These are phyloP conservation scores for Bothrops jararaca DNA, from an alignment of 2,113 vertebrate genomes.

Conservation along the genomic window DNA sequence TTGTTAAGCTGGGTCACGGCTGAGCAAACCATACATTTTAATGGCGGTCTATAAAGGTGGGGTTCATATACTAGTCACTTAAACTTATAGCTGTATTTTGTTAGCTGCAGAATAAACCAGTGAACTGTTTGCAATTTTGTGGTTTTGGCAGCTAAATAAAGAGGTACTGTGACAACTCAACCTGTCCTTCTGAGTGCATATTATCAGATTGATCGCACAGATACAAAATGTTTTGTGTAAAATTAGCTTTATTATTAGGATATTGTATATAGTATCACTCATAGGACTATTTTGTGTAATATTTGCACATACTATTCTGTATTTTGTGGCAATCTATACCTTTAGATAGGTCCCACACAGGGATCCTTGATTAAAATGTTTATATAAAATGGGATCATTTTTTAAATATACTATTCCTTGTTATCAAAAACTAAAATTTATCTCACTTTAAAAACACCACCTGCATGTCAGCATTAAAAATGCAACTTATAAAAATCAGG, in stretches of 20 bases:
- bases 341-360: neutral
- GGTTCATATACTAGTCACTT: neutral
- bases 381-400: neutral
- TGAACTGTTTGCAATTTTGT: neutral
- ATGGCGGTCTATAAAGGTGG: neutral
- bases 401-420: neutral
- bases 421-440: neutral
- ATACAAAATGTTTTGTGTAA: neutral
- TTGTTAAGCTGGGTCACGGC: neutral
- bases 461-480: neutral
- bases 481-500: neutral
- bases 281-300: neutral
- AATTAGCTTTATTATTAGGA: neutral
- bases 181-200: neutral
- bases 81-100: neutral
- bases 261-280: neutral
- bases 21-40: neutral
- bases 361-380: neutral
- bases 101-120: neutral
- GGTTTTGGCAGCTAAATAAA: neutral
- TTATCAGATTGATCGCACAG: neutral
- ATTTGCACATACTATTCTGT: neutral
- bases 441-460: neutral
- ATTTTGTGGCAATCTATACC: neutral
- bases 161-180: neutral